Base-by-base conservation (phyloP, 1,140 invertebrate species). In the Euglossa dilemma region DNA sequence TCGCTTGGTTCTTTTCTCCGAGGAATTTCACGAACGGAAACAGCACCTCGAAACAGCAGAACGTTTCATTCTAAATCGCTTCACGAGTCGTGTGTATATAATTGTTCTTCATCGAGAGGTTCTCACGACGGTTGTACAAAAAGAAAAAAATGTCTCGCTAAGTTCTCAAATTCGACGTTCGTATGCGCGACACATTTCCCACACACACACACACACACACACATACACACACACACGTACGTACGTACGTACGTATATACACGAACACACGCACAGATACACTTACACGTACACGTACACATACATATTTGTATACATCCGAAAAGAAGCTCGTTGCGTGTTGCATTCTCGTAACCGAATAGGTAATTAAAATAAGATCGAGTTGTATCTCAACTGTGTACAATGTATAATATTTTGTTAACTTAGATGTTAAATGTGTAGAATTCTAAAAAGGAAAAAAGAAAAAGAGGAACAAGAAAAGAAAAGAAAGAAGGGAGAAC, bases 351-450 rank as follows among this genome's bases (percentile, higher is more conserved):
- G 47, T 64, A 71, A 56, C 52, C 74, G 75, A 63, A 52, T 70
- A 83, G 75, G 43, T 52, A 73, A 54, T 61, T 70, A 43, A 54
- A 28, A 47, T 72, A 72, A 61, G 77, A 74, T 91, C 88, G 87
- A 91, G 89, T 90, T 89, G 85, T 87, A 87, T 84, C 85, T 88
- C 70, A 76, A 86, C 85, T 50, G 52, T 93, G 91, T 93, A 92
- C 74, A 85, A 88, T 88, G 83, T 88, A 82, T 88, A 54, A 88
- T 88, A 88, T 93, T 93, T 91, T 91, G 86, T 93, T 92, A 91
- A 85, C 88, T 79, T 93, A 93, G 90, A 84, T 92, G 87, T 93
- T 91, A 91, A 90, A 91, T 91, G 91, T 83, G 78, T 91, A 88
- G 76, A 86, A 86, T 80, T 85, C 63, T 71, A 85, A 80, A 87